Evolutionary conservation across 2,797 vertebrate genomes (phyloP).

Genomic region (Peromyscus attwateri): DNA sequence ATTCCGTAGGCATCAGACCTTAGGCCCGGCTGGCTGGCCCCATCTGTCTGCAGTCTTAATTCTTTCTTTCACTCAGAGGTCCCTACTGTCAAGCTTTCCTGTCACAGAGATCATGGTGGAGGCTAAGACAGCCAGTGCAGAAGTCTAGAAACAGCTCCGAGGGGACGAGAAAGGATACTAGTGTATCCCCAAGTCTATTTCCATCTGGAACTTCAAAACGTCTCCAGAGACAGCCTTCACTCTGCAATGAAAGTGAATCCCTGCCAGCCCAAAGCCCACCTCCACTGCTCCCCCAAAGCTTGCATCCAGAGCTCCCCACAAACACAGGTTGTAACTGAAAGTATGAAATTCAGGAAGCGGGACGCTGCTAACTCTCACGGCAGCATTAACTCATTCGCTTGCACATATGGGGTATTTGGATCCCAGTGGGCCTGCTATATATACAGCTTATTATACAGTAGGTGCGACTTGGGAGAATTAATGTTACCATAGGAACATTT

Average conservation of each 20-base stretch:
- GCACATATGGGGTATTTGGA: slow-evolving; percentile 82
- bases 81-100: not conserved
- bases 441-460: slow-evolving; percentile 82
- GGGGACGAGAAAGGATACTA: not conserved
- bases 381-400: slow-evolving; percentile 77
- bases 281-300: slow-evolving; percentile 18
- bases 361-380: slow-evolving; percentile 74
- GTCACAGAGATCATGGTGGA: not conserved
- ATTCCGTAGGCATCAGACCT: not conserved
- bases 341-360: slow-evolving; percentile 76
- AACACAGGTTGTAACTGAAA: slow-evolving; percentile 78
- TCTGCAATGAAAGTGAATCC: not conserved
- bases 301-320: slow-evolving; percentile 29
- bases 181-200: not conserved
- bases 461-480: slow-evolving; percentile 82
- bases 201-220: slow-evolving; percentile 23
- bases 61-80: not conserved
- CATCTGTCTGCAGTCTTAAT: not conserved
- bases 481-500: slow-evolving; percentile 84
- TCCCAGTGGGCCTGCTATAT: slow-evolving; percentile 82
- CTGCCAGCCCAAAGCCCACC: slow-evolving; percentile 13
- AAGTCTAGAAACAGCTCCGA: not conserved
- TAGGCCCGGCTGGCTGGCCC: not conserved
- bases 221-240: not conserved
- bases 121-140: not conserved